Evolutionary conservation across 2,888 invertebrate genomes (phyloP).

Genomic region (Noctua fimbriata): DNA sequence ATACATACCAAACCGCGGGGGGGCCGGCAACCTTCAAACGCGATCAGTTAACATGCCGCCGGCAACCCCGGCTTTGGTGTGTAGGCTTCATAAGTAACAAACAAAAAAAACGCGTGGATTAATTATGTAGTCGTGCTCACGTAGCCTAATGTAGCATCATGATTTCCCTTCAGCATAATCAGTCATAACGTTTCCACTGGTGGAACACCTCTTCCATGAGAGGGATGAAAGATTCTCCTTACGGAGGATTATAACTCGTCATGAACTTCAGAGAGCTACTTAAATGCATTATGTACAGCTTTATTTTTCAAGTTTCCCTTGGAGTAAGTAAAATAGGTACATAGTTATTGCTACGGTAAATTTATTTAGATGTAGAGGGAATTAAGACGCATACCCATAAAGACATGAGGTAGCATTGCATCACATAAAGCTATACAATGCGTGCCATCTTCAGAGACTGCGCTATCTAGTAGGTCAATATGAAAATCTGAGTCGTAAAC

Average conservation of each 20-base stretch:
- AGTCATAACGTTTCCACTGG: neutral
- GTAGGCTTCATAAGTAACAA: neutral
- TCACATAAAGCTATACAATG: conserved; percentile 92
- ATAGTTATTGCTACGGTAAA: neutral
- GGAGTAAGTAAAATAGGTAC: neutral
- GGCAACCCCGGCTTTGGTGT: neutral
- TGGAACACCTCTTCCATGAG: neutral
- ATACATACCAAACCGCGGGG: neutral
- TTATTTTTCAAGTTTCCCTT: neutral
- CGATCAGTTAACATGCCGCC: neutral
- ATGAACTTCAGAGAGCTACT: neutral
- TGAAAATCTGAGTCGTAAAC: conserved; percentile 92
- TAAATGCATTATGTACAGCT: neutral
- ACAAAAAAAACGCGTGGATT: neutral
- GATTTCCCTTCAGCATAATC: neutral
- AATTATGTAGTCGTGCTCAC: neutral
- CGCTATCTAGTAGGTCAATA: conserved; percentile 91
- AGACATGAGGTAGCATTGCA: conserved; percentile 92
- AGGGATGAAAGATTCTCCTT: neutral
- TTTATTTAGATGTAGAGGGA: neutral
- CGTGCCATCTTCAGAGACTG: conserved; percentile 91
- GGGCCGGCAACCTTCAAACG: neutral
- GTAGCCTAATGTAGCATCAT: neutral
- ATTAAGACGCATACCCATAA: conserved; percentile 87
- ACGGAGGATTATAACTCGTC: neutral